phyloP scores from a whole-genome alignment of 2,113 vertebrate species.

The Anhinga anhinga region DNA sequence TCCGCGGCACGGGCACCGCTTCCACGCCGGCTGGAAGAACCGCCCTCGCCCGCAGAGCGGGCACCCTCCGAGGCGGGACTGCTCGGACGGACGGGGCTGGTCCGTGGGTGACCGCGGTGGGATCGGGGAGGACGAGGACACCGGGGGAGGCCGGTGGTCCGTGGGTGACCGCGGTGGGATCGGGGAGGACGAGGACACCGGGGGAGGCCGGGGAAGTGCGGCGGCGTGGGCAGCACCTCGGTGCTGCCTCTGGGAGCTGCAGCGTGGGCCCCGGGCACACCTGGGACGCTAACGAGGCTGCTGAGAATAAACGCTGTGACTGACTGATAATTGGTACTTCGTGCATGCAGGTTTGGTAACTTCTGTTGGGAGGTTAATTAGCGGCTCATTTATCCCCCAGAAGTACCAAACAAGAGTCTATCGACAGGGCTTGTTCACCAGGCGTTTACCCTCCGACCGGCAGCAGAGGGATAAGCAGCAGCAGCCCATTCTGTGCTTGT shows the following conservation, averaged over 20 bases:
- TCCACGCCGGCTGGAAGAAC: neutral
- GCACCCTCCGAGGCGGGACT: neutral
- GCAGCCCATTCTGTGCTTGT: neutral
- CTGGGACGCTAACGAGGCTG: neutral
- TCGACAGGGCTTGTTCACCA: neutral
- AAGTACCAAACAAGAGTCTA: neutral
- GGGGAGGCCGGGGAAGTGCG: rapidly evolving
- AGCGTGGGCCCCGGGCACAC: neutral
- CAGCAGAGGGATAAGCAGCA: neutral
- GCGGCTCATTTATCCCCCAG: neutral
- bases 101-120: rapidly evolving
- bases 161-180: rapidly evolving
- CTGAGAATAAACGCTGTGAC: rapidly evolving
- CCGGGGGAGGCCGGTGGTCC: rapidly evolving
- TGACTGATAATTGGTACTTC: neutral
- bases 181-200: neutral
- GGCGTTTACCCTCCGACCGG: rapidly evolving
- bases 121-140: neutral
- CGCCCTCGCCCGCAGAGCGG: too few relatives aligned
- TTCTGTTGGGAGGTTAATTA: neutral
- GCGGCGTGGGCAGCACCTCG: neutral
- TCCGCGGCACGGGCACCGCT: neutral
- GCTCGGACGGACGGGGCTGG: neutral
- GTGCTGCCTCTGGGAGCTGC: neutral
- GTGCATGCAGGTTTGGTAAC: neutral